Percentiles rank a stretch among this genome's conserved stretches.
Conservation (phyloP, 1,140 invertebrate genomes). For the Bombus sibiricus region DNA sequence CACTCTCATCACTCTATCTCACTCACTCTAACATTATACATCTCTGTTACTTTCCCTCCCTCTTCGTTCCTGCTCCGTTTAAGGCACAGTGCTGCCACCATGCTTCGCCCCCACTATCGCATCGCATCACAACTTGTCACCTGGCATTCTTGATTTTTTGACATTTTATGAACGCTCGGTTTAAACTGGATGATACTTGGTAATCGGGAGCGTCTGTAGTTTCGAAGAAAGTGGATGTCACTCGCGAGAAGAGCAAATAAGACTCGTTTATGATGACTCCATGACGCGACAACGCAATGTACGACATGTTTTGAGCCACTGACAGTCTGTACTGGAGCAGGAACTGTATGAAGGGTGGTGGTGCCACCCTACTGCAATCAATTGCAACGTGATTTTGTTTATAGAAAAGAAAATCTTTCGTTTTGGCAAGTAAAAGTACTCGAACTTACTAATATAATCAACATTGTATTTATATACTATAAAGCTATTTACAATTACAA, state of each 20-base stretch:
- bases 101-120: neutral
- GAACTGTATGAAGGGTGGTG: neutral
- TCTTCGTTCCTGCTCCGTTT: neutral
- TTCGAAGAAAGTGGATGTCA: conserved; percentile 23
- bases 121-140: conserved; percentile 25
- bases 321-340: neutral
- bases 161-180: neutral
- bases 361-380: conserved; percentile 16
- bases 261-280: neutral
- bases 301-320: conserved; percentile 55
- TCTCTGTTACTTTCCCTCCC: conserved; percentile 4
- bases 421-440: neutral
- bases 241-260: neutral
- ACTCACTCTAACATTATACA: too few species aligned
- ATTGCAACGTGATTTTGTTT: neutral
- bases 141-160: conserved; percentile 19
- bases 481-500: neutral
- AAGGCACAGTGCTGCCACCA: conserved; percentile 39
- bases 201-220: neutral
- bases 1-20: conserved; percentile 11
- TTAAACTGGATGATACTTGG: neutral
- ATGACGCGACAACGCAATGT: conserved; percentile 3
- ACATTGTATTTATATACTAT: neutral
- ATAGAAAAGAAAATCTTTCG: neutral
- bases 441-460: neutral